Percentiles rank a stretch among this genome's conserved stretches.
phyloP scores from a whole-genome alignment of 2,888 invertebrate species.

The Lycophotia porphyrea region DNA sequence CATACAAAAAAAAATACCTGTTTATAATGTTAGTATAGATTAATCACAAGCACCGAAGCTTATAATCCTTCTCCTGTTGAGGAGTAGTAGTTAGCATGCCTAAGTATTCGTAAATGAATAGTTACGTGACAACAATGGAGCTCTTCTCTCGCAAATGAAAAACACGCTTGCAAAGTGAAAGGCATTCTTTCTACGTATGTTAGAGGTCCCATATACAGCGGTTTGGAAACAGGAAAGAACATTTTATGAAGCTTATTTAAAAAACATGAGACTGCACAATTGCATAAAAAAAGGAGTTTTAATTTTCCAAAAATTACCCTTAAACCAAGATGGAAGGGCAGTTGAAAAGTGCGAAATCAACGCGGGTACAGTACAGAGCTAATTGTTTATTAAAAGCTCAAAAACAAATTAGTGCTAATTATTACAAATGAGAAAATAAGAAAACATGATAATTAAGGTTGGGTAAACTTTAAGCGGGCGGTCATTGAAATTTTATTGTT shows the following conservation, averaged over 20 bases:
- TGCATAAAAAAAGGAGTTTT: neutral
- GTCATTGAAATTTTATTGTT: no score
- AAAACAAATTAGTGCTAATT: neutral
- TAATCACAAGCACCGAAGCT: neutral
- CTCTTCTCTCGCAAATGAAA: slow-evolving; percentile 80
- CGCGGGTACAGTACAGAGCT: neutral
- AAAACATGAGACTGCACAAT: neutral
- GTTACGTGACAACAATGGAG: slow-evolving; percentile 69
- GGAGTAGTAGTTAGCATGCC: neutral
- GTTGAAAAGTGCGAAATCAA: neutral
- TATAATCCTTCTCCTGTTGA: neutral
- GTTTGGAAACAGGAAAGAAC: neutral
- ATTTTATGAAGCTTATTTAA: neutral
- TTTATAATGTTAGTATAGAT: no score
- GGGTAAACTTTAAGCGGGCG: neutral
- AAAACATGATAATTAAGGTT: no score
- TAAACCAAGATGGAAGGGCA: neutral
- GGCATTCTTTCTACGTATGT: slow-evolving; percentile 74
- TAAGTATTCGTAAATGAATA: slow-evolving; percentile 66
- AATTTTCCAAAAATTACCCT: neutral
- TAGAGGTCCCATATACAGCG: slow-evolving; percentile 62
- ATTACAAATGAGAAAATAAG: neutral
- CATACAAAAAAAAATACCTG: no score
- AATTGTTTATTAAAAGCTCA: neutral
- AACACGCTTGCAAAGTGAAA: slow-evolving; percentile 79